Conservation (phyloP, 2,797 vertebrate species). For the Etheostoma perlongum region DNA sequence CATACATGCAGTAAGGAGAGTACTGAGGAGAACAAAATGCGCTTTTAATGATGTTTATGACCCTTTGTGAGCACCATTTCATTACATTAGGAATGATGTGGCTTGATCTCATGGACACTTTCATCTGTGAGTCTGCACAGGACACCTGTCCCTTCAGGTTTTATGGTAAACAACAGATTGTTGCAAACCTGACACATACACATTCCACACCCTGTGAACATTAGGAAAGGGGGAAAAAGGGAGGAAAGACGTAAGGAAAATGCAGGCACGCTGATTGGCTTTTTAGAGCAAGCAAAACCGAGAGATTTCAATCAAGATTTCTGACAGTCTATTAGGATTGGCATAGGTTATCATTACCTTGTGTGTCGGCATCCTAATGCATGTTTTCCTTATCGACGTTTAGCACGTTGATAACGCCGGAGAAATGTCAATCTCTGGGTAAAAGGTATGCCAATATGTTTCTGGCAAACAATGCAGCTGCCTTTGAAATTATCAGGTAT, state of each 20-base stretch:
- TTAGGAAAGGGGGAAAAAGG: constrained; percentile 5
- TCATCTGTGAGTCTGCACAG: background rate
- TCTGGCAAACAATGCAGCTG: constrained; percentile 67
- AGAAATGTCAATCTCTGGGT: constrained; percentile 72
- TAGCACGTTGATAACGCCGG: constrained; percentile 73
- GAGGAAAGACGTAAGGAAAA: constrained; percentile 39
- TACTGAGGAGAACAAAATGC: background rate
- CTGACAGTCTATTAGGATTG: constrained; percentile 83
- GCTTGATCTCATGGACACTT: background rate
- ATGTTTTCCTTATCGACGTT: constrained; percentile 79
- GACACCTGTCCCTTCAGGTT: background rate
- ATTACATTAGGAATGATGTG: background rate
- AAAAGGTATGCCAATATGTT: constrained; percentile 64
- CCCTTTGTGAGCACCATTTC: background rate
- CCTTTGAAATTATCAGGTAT: constrained; percentile 69
- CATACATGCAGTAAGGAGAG: background rate
- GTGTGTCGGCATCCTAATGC: constrained; percentile 82
- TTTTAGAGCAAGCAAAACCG: constrained; percentile 69
- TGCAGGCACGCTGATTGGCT: constrained; percentile 73
- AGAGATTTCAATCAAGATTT: constrained; percentile 88
- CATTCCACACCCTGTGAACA: constrained; percentile 16
- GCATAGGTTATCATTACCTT: constrained; percentile 85
- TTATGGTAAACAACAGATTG: constrained; percentile 14
- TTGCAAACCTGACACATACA: constrained; percentile 22
- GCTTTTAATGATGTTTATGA: background rate